These are phyloP conservation scores for Tanypteryx hageni DNA, from an alignment of 2,888 invertebrate species.

Conservation along the genomic window DNA sequence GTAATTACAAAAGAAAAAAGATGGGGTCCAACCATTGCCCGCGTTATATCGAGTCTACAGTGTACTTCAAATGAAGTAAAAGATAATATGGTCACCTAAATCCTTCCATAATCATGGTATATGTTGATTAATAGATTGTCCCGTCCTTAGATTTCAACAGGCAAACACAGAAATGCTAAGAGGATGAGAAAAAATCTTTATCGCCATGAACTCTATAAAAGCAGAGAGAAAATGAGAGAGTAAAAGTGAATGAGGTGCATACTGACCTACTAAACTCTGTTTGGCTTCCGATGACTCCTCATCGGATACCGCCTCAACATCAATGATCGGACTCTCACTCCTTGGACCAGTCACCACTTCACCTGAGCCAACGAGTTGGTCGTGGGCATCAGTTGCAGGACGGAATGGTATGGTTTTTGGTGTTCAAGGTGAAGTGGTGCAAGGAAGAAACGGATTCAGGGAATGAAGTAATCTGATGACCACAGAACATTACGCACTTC, in stretches of 20 bases:
- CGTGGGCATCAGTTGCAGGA: conserved; percentile 44
- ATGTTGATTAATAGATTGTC: background rate
- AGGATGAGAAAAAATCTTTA: background rate
- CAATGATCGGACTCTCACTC: conserved; percentile 81
- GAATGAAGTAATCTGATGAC: conserved; percentile 59
- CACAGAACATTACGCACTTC: conserved; percentile 43
- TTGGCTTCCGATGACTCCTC: conserved; percentile 76
- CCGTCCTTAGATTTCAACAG: background rate
- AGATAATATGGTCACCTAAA: conserved; percentile 30
- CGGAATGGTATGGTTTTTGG: conserved; percentile 9
- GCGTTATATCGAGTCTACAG: too few relatives aligned
- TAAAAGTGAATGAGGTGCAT: conserved; percentile 65
- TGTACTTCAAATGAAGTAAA: too few relatives aligned
- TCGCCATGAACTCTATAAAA: conserved; percentile 21
- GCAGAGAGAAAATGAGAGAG: background rate
- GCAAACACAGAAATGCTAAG: background rate
- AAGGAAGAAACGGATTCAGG: conserved; percentile 53
- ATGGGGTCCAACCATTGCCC: too few relatives aligned
- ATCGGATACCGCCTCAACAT: conserved; percentile 82
- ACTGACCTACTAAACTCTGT: conserved; percentile 80
- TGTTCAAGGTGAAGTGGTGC: background rate
- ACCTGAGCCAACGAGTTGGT: conserved; percentile 75
- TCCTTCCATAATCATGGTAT: background rate
- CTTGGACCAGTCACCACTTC: conserved; percentile 81
- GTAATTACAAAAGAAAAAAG: too few relatives aligned